A percentile compares a stretch with the other conserved stretches of the same genome.
phyloP scores from a whole-genome alignment of 1,140 invertebrate genomes.

The Papilio helenus region DNA sequence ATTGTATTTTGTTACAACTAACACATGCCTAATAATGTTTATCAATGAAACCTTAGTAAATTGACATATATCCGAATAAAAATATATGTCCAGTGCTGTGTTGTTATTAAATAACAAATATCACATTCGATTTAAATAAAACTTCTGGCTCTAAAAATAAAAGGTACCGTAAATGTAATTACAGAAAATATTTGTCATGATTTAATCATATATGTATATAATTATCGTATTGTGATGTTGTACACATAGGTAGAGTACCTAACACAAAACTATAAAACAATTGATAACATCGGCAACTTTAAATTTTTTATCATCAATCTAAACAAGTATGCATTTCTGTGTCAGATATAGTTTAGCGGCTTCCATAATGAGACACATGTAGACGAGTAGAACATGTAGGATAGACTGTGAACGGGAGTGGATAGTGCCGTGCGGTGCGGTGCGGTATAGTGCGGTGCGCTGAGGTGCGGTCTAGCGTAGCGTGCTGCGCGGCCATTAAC shows the following conservation, averaged over 20 bases:
- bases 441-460: background rate
- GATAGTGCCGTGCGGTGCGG: slow-evolving; percentile 39
- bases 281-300: background rate
- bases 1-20: slow-evolving; percentile 68
- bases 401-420: background rate
- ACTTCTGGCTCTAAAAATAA: background rate
- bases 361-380: too few species aligned
- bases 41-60: slow-evolving; percentile 61
- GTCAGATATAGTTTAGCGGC: background rate
- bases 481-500: slow-evolving; percentile 76
- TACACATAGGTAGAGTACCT: background rate
- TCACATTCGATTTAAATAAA: background rate
- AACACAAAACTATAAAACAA: background rate
- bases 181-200: too few species aligned
- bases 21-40: slow-evolving; percentile 51
- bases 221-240: background rate
- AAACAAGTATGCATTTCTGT: background rate
- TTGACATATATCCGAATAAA: slow-evolving; percentile 26
- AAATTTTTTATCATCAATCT: background rate
- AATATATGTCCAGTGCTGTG: background rate
- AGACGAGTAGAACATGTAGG: background rate
- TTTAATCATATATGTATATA: too few species aligned
- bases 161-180: background rate
- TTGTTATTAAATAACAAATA: background rate
- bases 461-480: slow-evolving; percentile 46